Conservation (phyloP, 2,888 invertebrate genomes). For the Pocota personata region DNA sequence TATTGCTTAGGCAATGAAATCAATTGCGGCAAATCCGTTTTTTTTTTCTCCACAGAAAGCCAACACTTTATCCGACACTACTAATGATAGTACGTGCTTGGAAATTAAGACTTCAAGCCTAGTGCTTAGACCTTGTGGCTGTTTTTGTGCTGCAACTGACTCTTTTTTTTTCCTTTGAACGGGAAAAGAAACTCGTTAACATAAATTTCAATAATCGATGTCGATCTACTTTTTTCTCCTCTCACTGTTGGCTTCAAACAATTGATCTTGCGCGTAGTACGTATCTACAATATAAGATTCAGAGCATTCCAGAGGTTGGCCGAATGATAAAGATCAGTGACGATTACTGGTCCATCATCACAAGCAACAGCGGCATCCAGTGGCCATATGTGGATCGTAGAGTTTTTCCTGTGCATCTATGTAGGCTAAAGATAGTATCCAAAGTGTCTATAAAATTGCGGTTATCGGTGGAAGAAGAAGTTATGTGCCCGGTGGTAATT, state of each 20-base stretch:
- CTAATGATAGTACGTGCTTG: constrained; percentile 54
- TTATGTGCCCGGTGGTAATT: constrained; percentile 36
- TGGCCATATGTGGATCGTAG: constrained; percentile 15
- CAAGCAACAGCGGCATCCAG: constrained; percentile 14
- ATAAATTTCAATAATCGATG: constrained; percentile 73
- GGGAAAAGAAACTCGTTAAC: constrained; percentile 61
- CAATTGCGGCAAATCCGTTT: background rate
- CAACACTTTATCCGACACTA: constrained; percentile 52
- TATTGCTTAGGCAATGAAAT: background rate
- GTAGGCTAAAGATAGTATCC: constrained; percentile 45
- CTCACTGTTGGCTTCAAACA: constrained; percentile 7
- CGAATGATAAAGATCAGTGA: constrained; percentile 62
- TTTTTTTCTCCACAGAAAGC: background rate
- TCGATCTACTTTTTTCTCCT: constrained; percentile 51
- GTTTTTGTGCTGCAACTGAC: background rate
- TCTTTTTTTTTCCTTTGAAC: too few relatives aligned
- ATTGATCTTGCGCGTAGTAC: constrained; percentile 24
- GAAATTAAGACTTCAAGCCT: constrained; percentile 63
- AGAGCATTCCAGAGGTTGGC: constrained; percentile 41
- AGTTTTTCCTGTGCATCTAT: constrained; percentile 42
- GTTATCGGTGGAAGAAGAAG: constrained; percentile 30
- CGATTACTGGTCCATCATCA: constrained; percentile 54
- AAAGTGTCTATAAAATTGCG: constrained; percentile 47
- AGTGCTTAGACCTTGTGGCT: constrained; percentile 38
- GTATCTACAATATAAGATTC: constrained; percentile 26